Conservation (phyloP, 1,140 invertebrate species). For the Papilio xuthus region DNA sequence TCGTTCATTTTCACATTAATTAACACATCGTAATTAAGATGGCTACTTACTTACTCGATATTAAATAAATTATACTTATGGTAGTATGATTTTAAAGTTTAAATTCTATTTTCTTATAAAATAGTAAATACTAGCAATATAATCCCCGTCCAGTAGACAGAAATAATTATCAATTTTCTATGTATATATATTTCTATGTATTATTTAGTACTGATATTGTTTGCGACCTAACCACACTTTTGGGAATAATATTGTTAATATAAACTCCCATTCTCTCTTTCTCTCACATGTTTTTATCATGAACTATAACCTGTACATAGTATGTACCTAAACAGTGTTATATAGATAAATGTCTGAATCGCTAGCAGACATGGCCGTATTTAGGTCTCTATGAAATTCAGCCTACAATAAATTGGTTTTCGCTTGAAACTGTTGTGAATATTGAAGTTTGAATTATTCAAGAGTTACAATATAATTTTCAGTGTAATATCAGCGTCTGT, state of each 20-base stretch:
- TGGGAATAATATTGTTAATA: too few species aligned
- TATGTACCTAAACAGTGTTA: neutral
- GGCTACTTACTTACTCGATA: neutral
- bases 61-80: neutral
- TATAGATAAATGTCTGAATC: neutral
- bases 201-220: neutral
- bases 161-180: too few species aligned
- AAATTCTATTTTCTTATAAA: neutral
- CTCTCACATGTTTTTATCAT: too few species aligned
- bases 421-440: constrained; percentile 35
- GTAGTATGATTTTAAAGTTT: neutral
- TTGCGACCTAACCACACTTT: too few species aligned
- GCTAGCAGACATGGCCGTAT: constrained; percentile 1
- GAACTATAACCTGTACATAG: too few species aligned
- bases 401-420: constrained; percentile 46
- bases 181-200: neutral
- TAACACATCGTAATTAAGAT: constrained; percentile 12
- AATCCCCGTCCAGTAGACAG: too few species aligned
- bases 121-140: neutral
- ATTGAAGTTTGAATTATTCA: constrained; percentile 31
- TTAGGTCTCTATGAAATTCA: neutral
- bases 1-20: constrained; percentile 1
- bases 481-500: constrained; percentile 9
- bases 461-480: neutral
- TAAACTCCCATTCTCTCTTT: too few species aligned